These are phyloP conservation scores for Eolophus roseicapilla DNA, from an alignment of 2,113 vertebrate species.

Conservation along the genomic window DNA sequence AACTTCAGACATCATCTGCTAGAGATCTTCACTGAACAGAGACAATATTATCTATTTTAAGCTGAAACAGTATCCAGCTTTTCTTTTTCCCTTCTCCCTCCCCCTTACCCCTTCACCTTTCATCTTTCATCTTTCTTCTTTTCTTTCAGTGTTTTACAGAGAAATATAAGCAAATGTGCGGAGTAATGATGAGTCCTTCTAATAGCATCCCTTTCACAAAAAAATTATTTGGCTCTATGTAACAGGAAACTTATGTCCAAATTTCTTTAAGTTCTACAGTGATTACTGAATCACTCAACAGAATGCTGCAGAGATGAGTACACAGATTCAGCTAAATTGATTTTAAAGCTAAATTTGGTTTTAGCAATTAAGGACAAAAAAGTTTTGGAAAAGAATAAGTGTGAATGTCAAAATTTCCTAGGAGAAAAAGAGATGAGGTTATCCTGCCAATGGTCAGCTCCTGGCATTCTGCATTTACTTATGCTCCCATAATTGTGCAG, in stretches of 20 bases:
- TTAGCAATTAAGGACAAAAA: background rate
- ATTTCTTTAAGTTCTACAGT: background rate
- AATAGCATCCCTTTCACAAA: background rate
- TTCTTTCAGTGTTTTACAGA: background rate
- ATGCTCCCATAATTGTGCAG: background rate
- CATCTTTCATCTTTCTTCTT: background rate
- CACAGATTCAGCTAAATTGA: background rate
- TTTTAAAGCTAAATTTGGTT: background rate
- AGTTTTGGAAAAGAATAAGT: background rate
- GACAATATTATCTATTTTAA: background rate
- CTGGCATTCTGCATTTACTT: background rate
- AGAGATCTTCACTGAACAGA: background rate
- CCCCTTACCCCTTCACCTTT: rapidly evolving
- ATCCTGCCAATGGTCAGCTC: background rate
- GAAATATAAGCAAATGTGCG: background rate
- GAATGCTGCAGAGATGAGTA: background rate
- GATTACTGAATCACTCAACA: background rate
- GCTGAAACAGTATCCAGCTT: background rate
- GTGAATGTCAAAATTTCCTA: background rate
- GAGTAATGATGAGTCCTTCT: background rate
- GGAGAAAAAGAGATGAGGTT: background rate
- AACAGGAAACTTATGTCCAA: background rate
- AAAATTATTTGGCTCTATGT: background rate
- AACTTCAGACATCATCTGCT: background rate
- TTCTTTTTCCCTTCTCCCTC: background rate